phyloP scores from a whole-genome alignment of 1,140 invertebrate genomes.

The Drosophila kurseongensis region DNA sequence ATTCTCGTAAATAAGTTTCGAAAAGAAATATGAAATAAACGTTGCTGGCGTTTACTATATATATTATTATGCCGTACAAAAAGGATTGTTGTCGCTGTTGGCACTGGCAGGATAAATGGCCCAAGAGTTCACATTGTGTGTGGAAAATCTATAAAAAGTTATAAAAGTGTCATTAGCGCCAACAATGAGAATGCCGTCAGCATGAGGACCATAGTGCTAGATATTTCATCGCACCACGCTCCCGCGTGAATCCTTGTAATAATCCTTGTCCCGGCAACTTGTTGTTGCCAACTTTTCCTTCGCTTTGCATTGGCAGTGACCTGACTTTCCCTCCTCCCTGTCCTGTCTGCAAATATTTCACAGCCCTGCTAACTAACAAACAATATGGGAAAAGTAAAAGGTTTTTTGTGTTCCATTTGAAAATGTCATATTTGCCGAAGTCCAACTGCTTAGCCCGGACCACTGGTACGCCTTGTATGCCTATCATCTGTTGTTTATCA shows the following conservation, averaged over 20 bases:
- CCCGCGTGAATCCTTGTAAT: conserved; percentile 49
- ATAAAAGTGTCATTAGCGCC: conserved; percentile 82
- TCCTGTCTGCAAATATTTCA: conserved; percentile 21
- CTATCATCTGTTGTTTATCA: conserved; percentile 46
- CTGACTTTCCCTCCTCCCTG: conserved; percentile 4
- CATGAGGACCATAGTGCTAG: conserved; percentile 27
- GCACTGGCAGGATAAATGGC: conserved; percentile 71
- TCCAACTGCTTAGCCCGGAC: conserved; percentile 5
- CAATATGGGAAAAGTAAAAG: conserved; percentile 50
- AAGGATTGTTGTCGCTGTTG: conserved; percentile 72
- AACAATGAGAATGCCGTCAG: conserved; percentile 61
- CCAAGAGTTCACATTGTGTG: conserved; percentile 73
- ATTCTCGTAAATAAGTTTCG: conserved; percentile 76
- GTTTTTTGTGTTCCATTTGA: conserved; percentile 53
- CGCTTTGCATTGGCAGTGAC: conserved; percentile 29
- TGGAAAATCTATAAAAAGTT: conserved; percentile 82
- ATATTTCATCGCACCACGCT: conserved; percentile 18
- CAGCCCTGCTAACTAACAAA: conserved; percentile 40
- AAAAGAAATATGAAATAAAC: conserved; percentile 55
- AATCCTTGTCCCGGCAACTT: conserved; percentile 41
- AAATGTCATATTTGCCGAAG: conserved; percentile 30
- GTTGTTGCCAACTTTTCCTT: conserved; percentile 27
- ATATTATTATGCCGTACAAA: conserved; percentile 51
- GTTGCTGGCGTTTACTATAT: conserved; percentile 41
- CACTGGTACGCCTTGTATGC: conserved; percentile 25